Conservation (phyloP, 2,888 invertebrate species). For the Folsomia manolachei region DNA sequence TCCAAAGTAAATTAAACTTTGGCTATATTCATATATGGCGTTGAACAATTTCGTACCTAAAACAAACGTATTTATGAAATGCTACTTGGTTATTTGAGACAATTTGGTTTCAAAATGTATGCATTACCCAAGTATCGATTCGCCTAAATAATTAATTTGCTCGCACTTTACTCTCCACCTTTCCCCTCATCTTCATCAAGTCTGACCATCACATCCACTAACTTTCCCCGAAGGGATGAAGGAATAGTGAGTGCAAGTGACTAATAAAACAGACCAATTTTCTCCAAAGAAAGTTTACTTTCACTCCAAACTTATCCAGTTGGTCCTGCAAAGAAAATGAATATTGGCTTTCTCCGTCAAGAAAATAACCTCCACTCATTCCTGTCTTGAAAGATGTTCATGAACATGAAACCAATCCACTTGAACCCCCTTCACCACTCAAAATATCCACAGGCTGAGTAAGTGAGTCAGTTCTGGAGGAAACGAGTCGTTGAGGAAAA, state of each 20-base stretch:
- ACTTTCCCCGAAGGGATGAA: background rate
- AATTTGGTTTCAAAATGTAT: background rate
- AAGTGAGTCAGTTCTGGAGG: background rate
- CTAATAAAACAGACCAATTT: slow-evolving; percentile 10
- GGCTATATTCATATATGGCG: background rate
- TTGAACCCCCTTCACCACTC: background rate
- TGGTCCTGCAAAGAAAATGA: too few relatives aligned
- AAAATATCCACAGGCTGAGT: background rate
- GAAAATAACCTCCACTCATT: background rate
- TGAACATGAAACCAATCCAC: background rate
- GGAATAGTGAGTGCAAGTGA: slow-evolving; percentile 1
- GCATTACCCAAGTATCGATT: background rate
- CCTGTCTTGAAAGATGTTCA: background rate
- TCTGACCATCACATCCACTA: background rate
- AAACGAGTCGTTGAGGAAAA: background rate
- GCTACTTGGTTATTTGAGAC: too few relatives aligned
- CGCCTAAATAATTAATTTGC: background rate
- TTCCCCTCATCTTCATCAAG: background rate
- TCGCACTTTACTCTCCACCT: background rate
- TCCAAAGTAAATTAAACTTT: background rate
- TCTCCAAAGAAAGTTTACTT: slow-evolving; percentile 8
- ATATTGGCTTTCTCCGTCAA: background rate
- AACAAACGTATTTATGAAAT: too few relatives aligned
- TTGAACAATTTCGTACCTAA: too few relatives aligned
- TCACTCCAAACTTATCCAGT: slow-evolving; percentile 1